Percentiles rank a stretch among this genome's conserved stretches.
These are phyloP conservation scores for Cynoglossus semilaevis DNA, from an alignment of 2,113 vertebrate genomes.

Conservation along the genomic window DNA sequence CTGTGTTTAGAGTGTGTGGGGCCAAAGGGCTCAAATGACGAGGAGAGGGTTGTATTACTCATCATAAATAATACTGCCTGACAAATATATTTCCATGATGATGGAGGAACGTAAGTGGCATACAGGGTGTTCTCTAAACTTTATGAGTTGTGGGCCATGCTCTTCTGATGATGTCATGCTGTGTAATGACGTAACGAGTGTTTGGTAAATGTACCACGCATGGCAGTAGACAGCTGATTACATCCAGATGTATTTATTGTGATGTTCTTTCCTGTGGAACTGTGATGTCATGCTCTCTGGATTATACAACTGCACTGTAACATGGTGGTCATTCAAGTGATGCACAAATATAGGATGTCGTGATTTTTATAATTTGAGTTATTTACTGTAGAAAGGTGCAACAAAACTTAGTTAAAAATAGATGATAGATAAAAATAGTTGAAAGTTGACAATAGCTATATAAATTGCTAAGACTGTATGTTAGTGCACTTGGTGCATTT, in stretches of 20 bases:
- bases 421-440: no score
- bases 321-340: slow-evolving; percentile 1
- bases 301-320: slow-evolving; percentile 23
- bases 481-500: no score
- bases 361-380: no score
- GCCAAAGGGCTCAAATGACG: slow-evolving; percentile 28
- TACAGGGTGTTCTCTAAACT: not conserved
- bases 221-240: no score
- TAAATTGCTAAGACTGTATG: no score
- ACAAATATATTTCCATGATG: not conserved
- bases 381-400: no score
- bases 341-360: not conserved
- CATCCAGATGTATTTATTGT: no score
- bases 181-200: no score
- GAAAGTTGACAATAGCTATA: no score
- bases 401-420: no score
- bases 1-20: slow-evolving; percentile 55
- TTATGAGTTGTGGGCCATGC: not conserved
- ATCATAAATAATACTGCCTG: not conserved
- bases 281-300: slow-evolving; percentile 12
- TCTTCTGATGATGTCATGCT: slow-evolving; percentile 6
- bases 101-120: not conserved
- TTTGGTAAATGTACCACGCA: no score
- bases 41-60: slow-evolving; percentile 17
- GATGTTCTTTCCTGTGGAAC: not conserved